phyloP scores from a whole-genome alignment of 2,797 vertebrate species.

The Apodemus agrarius region DNA sequence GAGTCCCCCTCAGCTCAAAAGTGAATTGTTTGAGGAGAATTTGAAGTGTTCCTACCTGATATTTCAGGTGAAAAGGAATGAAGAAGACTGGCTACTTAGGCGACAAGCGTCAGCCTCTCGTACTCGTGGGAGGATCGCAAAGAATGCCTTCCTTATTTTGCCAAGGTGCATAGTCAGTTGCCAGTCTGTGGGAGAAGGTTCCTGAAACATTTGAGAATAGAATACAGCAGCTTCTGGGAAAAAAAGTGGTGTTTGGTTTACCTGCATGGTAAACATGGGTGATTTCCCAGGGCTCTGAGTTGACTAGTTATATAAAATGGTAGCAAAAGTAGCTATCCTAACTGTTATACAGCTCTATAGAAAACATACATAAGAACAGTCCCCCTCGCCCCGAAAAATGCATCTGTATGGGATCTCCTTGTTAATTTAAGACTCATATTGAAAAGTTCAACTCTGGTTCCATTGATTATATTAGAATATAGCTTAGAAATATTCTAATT shows the following conservation, averaged over 20 bases:
- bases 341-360: neutral
- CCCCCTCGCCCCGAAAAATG: neutral
- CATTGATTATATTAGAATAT: neutral
- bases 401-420: neutral
- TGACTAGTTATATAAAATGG: neutral
- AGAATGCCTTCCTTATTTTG: neutral
- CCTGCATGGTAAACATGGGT: neutral
- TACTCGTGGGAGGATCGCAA: neutral
- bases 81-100: neutral
- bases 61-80: neutral
- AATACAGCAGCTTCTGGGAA: constrained; percentile 1
- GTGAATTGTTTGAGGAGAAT: constrained; percentile 19
- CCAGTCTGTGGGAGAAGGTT: neutral
- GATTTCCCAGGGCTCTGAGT: neutral
- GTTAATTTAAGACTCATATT: constrained; percentile 50
- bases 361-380: neutral
- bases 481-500: constrained; percentile 47
- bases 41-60: neutral
- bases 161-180: neutral
- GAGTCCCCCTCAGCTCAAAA: neutral
- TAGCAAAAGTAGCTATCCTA: neutral
- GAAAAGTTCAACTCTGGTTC: constrained; percentile 39
- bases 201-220: neutral
- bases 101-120: neutral
- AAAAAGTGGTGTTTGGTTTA: neutral